These are phyloP conservation scores for Cryptoblepharus egeriae DNA, from an alignment of 2,797 vertebrate genomes.

Conservation along the genomic window DNA sequence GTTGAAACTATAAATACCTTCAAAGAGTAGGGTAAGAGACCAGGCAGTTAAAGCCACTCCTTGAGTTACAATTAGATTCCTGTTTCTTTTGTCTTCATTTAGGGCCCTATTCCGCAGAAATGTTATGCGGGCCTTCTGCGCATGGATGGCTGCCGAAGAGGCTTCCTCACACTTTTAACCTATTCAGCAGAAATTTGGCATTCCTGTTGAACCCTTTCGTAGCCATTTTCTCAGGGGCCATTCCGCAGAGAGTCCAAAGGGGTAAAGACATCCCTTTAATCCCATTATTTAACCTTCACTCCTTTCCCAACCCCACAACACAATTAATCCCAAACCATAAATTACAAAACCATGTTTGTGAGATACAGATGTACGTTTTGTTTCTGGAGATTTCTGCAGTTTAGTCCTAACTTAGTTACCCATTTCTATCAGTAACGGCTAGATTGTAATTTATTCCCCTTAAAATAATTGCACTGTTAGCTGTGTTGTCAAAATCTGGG, in stretches of 20 bases:
- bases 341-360: slow-evolving; percentile 47
- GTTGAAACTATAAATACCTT: slow-evolving; percentile 45
- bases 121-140: slow-evolving; percentile 77
- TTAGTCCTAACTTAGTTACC: neutral
- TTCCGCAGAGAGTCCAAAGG: slow-evolving; percentile 75
- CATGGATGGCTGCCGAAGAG: slow-evolving; percentile 78
- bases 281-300: slow-evolving; percentile 67
- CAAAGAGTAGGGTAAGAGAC: slow-evolving; percentile 56
- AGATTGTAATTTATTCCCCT: neutral
- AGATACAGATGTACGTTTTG: slow-evolving; percentile 37
- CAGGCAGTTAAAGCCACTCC: slow-evolving; percentile 61
- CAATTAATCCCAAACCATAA: slow-evolving; percentile 58
- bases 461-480: slow-evolving; percentile 18
- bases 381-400: slow-evolving; percentile 40
- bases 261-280: slow-evolving; percentile 75
- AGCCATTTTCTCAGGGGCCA: slow-evolving; percentile 77
- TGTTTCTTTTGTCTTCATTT: slow-evolving; percentile 71
- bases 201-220: slow-evolving; percentile 78
- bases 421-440: neutral
- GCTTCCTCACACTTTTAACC: slow-evolving; percentile 78
- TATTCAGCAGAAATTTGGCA: slow-evolving; percentile 79
- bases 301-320: slow-evolving; percentile 48
- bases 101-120: slow-evolving; percentile 76
- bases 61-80: slow-evolving; percentile 67
- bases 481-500: slow-evolving; percentile 30